phyloP scores from a whole-genome alignment of 2,797 vertebrate species.

The Hippocampus kuda region DNA sequence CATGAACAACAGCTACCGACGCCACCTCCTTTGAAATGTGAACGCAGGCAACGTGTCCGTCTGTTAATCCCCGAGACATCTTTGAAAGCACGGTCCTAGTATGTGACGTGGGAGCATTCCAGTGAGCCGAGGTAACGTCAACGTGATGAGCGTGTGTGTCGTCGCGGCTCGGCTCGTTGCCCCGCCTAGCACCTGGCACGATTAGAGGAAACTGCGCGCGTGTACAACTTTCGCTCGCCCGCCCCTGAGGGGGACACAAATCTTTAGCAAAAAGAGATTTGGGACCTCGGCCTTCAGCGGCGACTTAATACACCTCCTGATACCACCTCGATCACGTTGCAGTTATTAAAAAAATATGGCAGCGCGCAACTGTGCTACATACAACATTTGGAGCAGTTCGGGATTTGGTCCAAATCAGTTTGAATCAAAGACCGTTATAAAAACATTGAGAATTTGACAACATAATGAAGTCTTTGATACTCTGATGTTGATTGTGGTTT shows the following conservation, averaged over 20 bases:
- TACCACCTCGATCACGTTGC: too few relatives aligned
- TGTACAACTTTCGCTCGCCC: conserved; percentile 52
- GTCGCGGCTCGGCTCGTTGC: conserved; percentile 40
- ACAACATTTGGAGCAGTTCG: too few relatives aligned
- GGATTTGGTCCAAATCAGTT: too few relatives aligned
- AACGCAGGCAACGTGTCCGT: conserved; percentile 8
- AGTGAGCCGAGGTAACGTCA: conserved; percentile 26
- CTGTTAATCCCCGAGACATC: conserved; percentile 7
- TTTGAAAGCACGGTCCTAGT: not conserved
- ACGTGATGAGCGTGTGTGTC: conserved; percentile 21
- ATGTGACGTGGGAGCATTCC: conserved; percentile 10
- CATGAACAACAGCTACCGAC: not conserved
- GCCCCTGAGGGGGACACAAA: conserved; percentile 44
- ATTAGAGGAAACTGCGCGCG: conserved; percentile 55
- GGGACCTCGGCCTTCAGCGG: too few relatives aligned
- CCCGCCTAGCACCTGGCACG: conserved; percentile 55
- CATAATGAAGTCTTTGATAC: too few relatives aligned
- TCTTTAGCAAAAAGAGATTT: conserved; percentile 40
- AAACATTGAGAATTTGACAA: too few relatives aligned
- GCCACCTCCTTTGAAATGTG: not conserved
- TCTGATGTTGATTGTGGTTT: too few relatives aligned
- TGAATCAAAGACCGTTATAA: too few relatives aligned
- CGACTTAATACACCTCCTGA: too few relatives aligned
- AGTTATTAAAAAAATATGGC: too few relatives aligned
- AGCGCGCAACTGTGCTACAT: too few relatives aligned